Percentiles rank a stretch among this genome's conserved stretches.
phyloP scores from a whole-genome alignment of 2,888 invertebrate species.

The Dynastes grantii region DNA sequence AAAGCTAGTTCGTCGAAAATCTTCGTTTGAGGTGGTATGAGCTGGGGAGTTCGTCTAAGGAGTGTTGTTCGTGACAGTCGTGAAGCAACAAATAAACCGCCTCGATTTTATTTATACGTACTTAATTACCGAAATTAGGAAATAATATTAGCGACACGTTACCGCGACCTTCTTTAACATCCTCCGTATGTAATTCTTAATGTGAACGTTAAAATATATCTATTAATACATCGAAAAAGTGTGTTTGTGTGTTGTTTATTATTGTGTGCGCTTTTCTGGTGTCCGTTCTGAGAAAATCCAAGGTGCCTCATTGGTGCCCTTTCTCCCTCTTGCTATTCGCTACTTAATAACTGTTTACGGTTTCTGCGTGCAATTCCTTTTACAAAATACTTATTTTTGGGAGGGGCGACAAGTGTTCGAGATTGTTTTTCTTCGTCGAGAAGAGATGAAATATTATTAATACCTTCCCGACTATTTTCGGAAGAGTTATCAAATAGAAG shows the following conservation, averaged over 20 bases:
- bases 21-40: constrained; percentile 23
- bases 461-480: neutral
- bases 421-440: constrained; percentile 8
- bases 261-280: constrained; percentile 35
- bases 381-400: constrained; percentile 2
- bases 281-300: constrained; percentile 43
- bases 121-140: neutral
- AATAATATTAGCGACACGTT: neutral
- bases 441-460: constrained; percentile 14
- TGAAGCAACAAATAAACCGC: constrained; percentile 15
- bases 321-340: constrained; percentile 5
- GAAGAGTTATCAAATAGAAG: neutral
- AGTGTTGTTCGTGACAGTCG: constrained; percentile 33
- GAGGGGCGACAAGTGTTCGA: constrained; percentile 1
- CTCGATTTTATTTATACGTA: constrained; percentile 20
- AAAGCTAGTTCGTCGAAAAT: constrained; percentile 44
- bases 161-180: neutral
- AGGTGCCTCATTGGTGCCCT: constrained; percentile 25
- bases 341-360: constrained; percentile 10
- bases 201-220: constrained; percentile 17
- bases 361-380: constrained; percentile 5
- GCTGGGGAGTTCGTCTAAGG: constrained; percentile 6
- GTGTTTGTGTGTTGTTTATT: constrained; percentile 39
- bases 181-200: neutral
- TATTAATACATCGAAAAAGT: constrained; percentile 39